Evolutionary conservation across 2,113 vertebrate species (phyloP).

Genomic region (Tupaia chinensis): DNA sequence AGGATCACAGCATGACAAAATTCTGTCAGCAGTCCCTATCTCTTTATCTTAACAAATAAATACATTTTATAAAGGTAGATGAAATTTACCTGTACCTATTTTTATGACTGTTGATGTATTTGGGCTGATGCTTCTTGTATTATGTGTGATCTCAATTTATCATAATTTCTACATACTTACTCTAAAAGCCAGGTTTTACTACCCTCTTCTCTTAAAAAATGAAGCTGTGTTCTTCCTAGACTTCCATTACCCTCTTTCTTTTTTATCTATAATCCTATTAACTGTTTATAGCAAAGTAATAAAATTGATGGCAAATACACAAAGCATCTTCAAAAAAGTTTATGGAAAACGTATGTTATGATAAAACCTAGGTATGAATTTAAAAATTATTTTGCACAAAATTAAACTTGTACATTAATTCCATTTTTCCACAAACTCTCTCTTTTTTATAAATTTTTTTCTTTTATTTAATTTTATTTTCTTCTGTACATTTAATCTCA

Average conservation of each 20-base stretch:
- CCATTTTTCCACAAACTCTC: too few species aligned
- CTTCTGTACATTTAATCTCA: too few species aligned
- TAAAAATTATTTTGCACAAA: too few species aligned
- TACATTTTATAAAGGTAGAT: background rate
- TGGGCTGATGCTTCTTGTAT: background rate
- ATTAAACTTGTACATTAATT: too few species aligned
- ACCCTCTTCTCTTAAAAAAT: background rate
- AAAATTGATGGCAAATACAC: background rate
- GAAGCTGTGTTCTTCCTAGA: background rate
- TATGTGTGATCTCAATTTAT: background rate
- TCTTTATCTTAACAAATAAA: too few species aligned
- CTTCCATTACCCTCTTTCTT: background rate
- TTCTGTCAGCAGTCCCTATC: too few species aligned
- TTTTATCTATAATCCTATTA: background rate
- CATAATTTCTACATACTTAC: background rate
- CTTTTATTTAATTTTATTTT: too few species aligned
- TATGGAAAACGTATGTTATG: too few species aligned
- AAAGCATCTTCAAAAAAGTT: too few species aligned
- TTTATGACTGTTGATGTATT: background rate
- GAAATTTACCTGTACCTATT: background rate
- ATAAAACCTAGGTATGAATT: too few species aligned
- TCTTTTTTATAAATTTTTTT: too few species aligned
- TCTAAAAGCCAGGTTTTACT: background rate
- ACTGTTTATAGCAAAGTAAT: background rate
- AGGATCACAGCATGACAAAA: too few species aligned